Percentiles rank a stretch among this genome's conserved stretches.
These are phyloP conservation scores for Ardeotis arabs DNA, from an alignment of 2,113 vertebrate species.

Conservation along the genomic window DNA sequence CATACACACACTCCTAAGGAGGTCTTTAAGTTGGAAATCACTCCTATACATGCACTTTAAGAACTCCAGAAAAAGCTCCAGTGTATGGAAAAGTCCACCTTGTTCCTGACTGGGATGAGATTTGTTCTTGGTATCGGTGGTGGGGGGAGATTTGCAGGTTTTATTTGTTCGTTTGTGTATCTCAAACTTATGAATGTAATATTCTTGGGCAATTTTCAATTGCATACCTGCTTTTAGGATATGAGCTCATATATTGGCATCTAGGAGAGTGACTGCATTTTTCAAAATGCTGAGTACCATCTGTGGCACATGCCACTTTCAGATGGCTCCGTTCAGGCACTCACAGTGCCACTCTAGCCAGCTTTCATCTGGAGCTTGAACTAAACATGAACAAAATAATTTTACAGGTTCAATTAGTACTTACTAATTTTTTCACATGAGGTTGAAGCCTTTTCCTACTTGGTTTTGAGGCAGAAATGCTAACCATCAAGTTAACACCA, in stretches of 20 bases:
- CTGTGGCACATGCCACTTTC: not conserved
- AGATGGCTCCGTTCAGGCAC: not conserved
- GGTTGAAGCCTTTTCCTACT: not conserved
- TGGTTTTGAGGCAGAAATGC: not conserved
- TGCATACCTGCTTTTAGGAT: not conserved
- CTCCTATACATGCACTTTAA: not conserved
- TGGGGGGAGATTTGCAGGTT: not conserved
- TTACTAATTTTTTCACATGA: not conserved
- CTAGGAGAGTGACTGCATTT: not conserved
- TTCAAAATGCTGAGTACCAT: not conserved
- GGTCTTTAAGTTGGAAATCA: not conserved
- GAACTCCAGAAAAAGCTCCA: not conserved
- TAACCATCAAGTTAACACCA: not conserved
- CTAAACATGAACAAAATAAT: not conserved
- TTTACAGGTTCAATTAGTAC: not conserved
- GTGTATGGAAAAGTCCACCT: not conserved
- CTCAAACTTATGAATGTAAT: not conserved
- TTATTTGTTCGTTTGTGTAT: not conserved
- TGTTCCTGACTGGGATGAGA: not conserved
- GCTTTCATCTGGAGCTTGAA: not conserved
- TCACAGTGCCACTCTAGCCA: not conserved
- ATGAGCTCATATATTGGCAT: not conserved
- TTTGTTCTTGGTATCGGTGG: not conserved
- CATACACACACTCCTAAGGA: accelerated
- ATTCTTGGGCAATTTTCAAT: not conserved